Evolutionary conservation across 2,113 vertebrate genomes (phyloP).

Genomic region (Ophiodon elongatus): DNA sequence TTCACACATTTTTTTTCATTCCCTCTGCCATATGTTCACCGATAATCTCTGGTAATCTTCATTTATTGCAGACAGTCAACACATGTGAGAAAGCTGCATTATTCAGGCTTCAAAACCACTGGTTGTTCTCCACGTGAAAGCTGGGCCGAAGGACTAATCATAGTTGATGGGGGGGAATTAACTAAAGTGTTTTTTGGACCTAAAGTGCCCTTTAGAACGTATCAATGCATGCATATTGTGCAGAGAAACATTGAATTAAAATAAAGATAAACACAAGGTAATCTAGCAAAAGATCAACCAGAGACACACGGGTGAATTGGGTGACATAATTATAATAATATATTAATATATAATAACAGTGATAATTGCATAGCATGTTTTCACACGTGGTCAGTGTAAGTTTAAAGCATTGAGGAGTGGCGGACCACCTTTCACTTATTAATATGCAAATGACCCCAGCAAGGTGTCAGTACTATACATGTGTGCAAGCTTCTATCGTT

Average conservation of each 20-base stretch:
- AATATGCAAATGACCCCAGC: not conserved
- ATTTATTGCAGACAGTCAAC: not conserved
- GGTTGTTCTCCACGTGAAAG: not conserved
- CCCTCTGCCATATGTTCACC: not conserved
- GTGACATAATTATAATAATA: not conserved
- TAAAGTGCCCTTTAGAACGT: not conserved
- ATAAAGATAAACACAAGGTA: not conserved
- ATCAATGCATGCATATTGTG: not conserved
- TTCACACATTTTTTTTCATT: not conserved
- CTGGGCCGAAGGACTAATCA: not conserved
- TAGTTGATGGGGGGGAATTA: not conserved
- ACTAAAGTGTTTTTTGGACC: not conserved
- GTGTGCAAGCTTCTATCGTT: not conserved
- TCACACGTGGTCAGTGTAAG: not conserved
- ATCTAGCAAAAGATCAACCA: not conserved
- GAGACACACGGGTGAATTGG: not conserved
- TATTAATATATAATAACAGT: not conserved
- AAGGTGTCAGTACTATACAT: not conserved
- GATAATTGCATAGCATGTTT: not conserved
- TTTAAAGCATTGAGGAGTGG: too few relatives aligned
- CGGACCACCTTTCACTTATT: not conserved
- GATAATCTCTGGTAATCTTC: not conserved
- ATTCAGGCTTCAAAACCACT: not conserved
- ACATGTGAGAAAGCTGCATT: not conserved
- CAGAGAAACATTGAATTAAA: not conserved